These are phyloP conservation scores for Drosophila rhopaloa DNA, from an alignment of 1,140 invertebrate genomes.

Conservation along the genomic window DNA sequence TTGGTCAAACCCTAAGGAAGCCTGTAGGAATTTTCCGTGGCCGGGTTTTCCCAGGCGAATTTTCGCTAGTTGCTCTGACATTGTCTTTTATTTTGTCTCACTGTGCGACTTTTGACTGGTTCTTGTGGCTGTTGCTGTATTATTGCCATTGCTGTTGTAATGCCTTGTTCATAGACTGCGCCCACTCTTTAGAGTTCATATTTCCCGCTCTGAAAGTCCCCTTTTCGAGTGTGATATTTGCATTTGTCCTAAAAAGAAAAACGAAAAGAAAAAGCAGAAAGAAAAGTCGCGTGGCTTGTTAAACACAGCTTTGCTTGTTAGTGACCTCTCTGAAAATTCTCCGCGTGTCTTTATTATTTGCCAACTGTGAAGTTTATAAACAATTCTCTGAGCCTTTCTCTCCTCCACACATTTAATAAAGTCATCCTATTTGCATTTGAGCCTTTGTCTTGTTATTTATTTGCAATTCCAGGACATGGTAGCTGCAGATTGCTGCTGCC, in stretches of 20 bases:
- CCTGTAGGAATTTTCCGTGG: background rate
- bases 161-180: conserved; percentile 51
- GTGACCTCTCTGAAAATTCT: background rate
- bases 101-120: conserved; percentile 26
- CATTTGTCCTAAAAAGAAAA: conserved; percentile 61
- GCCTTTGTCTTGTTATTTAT: conserved; percentile 78
- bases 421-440: conserved; percentile 80
- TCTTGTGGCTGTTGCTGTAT: conserved; percentile 7
- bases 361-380: conserved; percentile 42
- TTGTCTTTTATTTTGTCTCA: background rate
- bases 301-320: conserved; percentile 31
- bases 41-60: background rate
- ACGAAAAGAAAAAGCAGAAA: conserved; percentile 3
- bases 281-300: conserved; percentile 57
- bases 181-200: conserved; percentile 49
- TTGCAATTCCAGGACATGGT: conserved; percentile 49
- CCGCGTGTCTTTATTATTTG: conserved; percentile 34
- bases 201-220: conserved; percentile 2
- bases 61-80: background rate
- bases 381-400: conserved; percentile 2
- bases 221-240: conserved; percentile 64
- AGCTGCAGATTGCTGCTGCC: conserved; percentile 42
- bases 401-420: conserved; percentile 61
- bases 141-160: conserved; percentile 28
- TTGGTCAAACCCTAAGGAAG: background rate